Evolutionary conservation across 2,888 invertebrate species (phyloP).

Genomic region (Tenthredo notha): DNA sequence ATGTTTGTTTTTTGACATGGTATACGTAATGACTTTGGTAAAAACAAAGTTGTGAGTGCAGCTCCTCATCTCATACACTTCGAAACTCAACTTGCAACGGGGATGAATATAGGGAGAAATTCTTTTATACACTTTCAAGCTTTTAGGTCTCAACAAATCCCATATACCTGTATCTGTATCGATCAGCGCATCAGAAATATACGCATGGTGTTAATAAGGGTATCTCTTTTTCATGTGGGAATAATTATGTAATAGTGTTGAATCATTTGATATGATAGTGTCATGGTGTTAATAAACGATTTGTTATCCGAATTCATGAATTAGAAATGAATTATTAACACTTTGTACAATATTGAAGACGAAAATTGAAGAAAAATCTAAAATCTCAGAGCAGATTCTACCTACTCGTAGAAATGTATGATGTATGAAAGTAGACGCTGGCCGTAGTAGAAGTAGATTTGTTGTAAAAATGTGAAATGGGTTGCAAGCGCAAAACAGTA

Average conservation of each 20-base stretch:
- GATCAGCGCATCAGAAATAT: neutral
- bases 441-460: neutral
- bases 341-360: neutral
- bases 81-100: conserved; percentile 64
- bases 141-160: neutral
- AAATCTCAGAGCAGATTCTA: conserved; percentile 1
- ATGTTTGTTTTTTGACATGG: conserved; percentile 60
- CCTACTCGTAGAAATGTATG: conserved; percentile 8
- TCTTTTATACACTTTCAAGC: neutral
- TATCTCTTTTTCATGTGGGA: neutral
- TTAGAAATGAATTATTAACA: conserved; percentile 61
- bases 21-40: conserved; percentile 62
- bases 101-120: conserved; percentile 64
- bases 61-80: conserved; percentile 66
- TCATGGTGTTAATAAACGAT: neutral
- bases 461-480: conserved; percentile 36
- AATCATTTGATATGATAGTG: neutral
- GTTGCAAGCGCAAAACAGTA: conserved; percentile 6
- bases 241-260: neutral
- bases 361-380: neutral
- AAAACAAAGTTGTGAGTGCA: conserved; percentile 72
- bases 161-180: neutral
- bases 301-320: conserved; percentile 61
- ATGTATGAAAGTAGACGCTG: neutral
- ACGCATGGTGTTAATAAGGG: neutral